phyloP scores from a whole-genome alignment of 2,797 vertebrate genomes.

The Vireo griseus region DNA sequence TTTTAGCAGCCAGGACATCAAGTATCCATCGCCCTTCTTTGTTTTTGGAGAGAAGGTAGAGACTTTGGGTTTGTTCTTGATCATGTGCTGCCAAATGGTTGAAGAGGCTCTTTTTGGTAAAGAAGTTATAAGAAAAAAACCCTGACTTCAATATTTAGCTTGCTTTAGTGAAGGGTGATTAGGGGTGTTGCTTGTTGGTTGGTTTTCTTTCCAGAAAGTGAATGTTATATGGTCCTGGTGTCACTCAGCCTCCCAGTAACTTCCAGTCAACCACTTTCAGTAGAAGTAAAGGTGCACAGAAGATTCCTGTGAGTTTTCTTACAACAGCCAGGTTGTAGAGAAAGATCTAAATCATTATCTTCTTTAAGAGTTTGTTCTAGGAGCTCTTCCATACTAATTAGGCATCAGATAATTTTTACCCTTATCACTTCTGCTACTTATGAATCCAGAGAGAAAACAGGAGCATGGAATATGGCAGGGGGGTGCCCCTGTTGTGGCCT shows the following conservation, averaged over 20 bases:
- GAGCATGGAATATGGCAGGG: background rate
- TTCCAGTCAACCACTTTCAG: background rate
- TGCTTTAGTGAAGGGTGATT: rapidly evolving
- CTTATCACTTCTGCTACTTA: background rate
- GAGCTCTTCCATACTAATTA: background rate
- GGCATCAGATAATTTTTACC: background rate
- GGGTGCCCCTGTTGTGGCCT: background rate
- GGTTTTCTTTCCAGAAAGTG: background rate
- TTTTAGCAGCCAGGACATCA: conserved; percentile 91
- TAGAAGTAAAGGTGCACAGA: background rate
- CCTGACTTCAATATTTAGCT: background rate
- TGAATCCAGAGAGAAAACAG: background rate
- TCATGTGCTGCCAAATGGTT: background rate
- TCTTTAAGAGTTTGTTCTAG: background rate
- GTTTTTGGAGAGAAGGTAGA: conserved; percentile 94
- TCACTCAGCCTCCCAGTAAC: background rate
- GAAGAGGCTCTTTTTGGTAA: background rate
- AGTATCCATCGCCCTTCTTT: conserved; percentile 92
- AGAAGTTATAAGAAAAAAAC: background rate
- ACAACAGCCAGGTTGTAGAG: background rate
- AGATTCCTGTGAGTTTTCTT: background rate
- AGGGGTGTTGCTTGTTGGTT: background rate
- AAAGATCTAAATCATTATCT: background rate
- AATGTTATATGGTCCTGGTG: background rate
- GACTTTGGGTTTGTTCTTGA: background rate